Evolutionary conservation across 1,140 invertebrate species (phyloP).

Genomic region (Euglossa dilemma): DNA sequence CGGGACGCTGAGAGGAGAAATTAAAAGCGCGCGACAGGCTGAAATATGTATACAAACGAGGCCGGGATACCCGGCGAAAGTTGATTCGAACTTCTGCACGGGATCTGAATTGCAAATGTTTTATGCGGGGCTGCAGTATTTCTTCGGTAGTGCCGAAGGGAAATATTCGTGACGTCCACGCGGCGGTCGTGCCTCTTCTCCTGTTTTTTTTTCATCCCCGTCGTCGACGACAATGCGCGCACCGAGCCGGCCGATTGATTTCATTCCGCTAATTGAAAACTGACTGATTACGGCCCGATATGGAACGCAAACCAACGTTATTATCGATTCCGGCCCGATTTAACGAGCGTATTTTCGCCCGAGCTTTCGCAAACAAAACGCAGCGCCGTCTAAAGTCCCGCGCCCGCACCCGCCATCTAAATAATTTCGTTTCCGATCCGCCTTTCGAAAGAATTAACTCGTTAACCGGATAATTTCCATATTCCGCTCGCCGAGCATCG

Average conservation of each 20-base stretch:
- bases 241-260: not conserved
- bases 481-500: not conserved
- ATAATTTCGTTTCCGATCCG: slow-evolving; percentile 17
- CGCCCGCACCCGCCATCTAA: not conserved
- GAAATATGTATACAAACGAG: slow-evolving; percentile 35
- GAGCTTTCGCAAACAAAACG: not conserved
- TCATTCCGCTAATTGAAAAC: slow-evolving; percentile 49
- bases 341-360: slow-evolving; percentile 14
- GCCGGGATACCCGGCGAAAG: not conserved
- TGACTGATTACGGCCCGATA: slow-evolving; percentile 17
- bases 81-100: slow-evolving; percentile 13
- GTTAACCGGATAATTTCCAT: not conserved
- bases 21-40: not conserved
- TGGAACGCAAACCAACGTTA: slow-evolving; percentile 15
- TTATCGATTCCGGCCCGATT: slow-evolving; percentile 19
- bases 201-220: not conserved
- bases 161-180: slow-evolving; percentile 36
- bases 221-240: not conserved
- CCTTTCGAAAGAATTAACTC: slow-evolving; percentile 11
- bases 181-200: not conserved
- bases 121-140: slow-evolving; percentile 6
- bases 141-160: not conserved
- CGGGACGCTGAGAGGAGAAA: not conserved
- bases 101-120: slow-evolving; percentile 46
- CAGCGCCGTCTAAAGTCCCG: not conserved